phyloP scores from a whole-genome alignment of 1,140 invertebrate genomes.

The Drosophila arawakana region DNA sequence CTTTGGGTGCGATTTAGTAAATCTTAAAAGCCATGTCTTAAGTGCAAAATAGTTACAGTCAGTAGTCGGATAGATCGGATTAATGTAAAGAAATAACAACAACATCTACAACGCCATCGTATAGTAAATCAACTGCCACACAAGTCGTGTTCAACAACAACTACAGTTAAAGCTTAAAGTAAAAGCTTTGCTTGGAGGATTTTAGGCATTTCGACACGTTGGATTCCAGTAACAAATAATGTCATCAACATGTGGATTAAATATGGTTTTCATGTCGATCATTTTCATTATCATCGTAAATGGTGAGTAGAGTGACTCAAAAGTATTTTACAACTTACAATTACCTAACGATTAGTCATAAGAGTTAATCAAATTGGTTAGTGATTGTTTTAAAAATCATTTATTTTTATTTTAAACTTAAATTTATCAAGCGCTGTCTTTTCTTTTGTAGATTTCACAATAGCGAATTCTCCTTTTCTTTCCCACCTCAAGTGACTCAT shows the following conservation, averaged over 20 bases:
- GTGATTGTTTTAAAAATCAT: too few relatives aligned
- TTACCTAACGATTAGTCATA: not conserved
- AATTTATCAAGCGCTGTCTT: slow-evolving; percentile 8
- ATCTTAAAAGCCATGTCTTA: slow-evolving; percentile 53
- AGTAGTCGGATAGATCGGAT: slow-evolving; percentile 19
- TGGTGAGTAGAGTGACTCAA: slow-evolving; percentile 63
- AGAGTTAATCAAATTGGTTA: too few relatives aligned
- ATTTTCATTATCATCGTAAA: slow-evolving; percentile 84
- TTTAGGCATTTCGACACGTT: slow-evolving; percentile 54
- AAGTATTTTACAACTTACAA: not conserved
- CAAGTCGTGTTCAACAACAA: slow-evolving; percentile 15
- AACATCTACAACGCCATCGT: not conserved
- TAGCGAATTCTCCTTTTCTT: too few relatives aligned
- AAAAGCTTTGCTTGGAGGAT: slow-evolving; percentile 49
- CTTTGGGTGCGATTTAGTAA: slow-evolving; percentile 35
- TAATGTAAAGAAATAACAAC: not conserved
- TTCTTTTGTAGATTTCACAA: slow-evolving; percentile 26
- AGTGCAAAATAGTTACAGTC: slow-evolving; percentile 27
- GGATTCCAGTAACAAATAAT: slow-evolving; percentile 78
- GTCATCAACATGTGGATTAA: slow-evolving; percentile 84
- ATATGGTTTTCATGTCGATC: slow-evolving; percentile 83
- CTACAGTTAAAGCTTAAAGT: slow-evolving; percentile 11
- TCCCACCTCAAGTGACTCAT: slow-evolving; percentile 24
- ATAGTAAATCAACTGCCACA: slow-evolving; percentile 7
- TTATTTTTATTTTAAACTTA: too few relatives aligned